Base-by-base conservation (phyloP, 2,888 invertebrate species). In the Nycteola revayana region DNA sequence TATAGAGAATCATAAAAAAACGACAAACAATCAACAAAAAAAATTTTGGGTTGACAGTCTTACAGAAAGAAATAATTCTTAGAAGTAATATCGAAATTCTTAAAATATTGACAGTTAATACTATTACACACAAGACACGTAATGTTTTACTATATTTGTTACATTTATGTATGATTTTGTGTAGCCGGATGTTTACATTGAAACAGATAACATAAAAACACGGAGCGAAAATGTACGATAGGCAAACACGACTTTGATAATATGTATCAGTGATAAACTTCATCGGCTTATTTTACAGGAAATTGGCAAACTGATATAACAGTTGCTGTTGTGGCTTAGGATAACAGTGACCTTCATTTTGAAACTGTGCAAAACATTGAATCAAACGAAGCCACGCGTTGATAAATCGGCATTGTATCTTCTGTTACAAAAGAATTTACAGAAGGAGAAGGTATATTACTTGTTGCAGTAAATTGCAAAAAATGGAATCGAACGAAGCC, bases 111-210 rank as follows among this genome's bases (percentile, higher is more conserved):
- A 14, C 14, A 14, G 3, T 14, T 14, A 14, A 14, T 14, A n/a
- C n/a, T n/a, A n/a, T n/a, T n/a, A n/a, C n/a, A n/a, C n/a, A n/a
- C n/a, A n/a, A n/a, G n/a, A n/a, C n/a, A n/a, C n/a, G n/a, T n/a
- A 14, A 14, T 14, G 14, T 14, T 14, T 3, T 5, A 14, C 14
- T 14, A 14, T 14, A 14, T 14, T 3, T 5, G 14, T 14, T 3
- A 14, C 14, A 14, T 14, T 14, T 48, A 48, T 44, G 48, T 56
- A 47, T 52, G 52, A 58, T 59, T 60, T 61, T 46, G 54, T 52
- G 53, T 48, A 62, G 48, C 57, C 66, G 71, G 70, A 67, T 71
- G 66, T 68, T 68, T 66, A 59, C 55, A 42, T 40, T 29, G 3
- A 18, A 5, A 14, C 2, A 3, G 14, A 14, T 14, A 14, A 14